These are phyloP conservation scores for Phenganax subtilis DNA, from an alignment of 92 coral and sea anemone genomes.

Conservation along the genomic window DNA sequence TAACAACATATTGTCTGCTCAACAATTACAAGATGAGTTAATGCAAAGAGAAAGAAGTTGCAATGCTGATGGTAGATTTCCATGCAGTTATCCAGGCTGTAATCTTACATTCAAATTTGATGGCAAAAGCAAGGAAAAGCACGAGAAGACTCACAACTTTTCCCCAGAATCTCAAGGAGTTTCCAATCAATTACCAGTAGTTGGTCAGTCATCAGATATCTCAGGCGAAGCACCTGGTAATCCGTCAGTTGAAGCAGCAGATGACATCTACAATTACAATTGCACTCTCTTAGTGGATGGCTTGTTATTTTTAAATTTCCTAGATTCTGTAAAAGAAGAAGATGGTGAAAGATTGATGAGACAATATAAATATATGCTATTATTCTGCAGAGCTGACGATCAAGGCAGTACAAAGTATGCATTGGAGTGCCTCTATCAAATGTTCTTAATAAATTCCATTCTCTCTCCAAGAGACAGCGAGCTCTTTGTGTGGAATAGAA, in stretches of 20 bases:
- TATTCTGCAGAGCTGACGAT: constrained; percentile 53
- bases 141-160: not conserved
- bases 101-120: not conserved
- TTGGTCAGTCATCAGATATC: not conserved
- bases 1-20: too few species aligned
- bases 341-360: constrained; percentile 47
- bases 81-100: constrained; percentile 1
- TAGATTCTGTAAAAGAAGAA: constrained; percentile 40
- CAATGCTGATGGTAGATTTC: not conserved
- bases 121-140: not conserved
- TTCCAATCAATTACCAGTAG: not conserved
- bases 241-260: not conserved
- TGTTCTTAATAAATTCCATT: constrained; percentile 46
- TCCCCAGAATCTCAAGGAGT: not conserved
- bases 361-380: constrained; percentile 53
- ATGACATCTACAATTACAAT: constrained; percentile 6
- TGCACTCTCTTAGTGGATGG: not conserved
- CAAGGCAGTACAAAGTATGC: constrained; percentile 51
- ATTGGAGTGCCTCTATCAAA: constrained; percentile 53
- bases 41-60: too few species aligned
- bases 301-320: not conserved
- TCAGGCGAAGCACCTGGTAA: not conserved
- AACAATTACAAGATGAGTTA: too few species aligned
- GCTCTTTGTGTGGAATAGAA: constrained; percentile 48
- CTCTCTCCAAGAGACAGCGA: constrained; percentile 48